phyloP scores from a whole-genome alignment of 1,140 invertebrate genomes.

The Listronotus oregonensis region DNA sequence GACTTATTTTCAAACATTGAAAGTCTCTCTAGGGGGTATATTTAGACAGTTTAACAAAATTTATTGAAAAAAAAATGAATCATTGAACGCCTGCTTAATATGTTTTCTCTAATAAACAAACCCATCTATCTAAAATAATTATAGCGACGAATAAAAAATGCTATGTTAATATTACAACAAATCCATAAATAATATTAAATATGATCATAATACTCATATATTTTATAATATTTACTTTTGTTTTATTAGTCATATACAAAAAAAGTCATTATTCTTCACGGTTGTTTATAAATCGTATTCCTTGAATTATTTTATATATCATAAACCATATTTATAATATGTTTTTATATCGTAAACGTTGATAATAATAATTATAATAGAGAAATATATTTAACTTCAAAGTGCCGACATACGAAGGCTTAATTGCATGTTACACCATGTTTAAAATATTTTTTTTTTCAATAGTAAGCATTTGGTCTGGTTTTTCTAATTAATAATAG shows the following conservation, averaged over 20 bases:
- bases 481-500: too few relatives aligned
- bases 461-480: too few relatives aligned
- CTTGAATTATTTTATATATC: slow-evolving; percentile 24
- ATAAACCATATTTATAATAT: slow-evolving; percentile 18
- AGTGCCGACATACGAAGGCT: slow-evolving; percentile 13
- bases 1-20: too few relatives aligned
- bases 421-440: too few relatives aligned
- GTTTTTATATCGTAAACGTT: slow-evolving; percentile 24
- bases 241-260: slow-evolving; percentile 15
- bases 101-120: too few relatives aligned
- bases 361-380: slow-evolving; percentile 21
- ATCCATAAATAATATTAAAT: slow-evolving; percentile 19
- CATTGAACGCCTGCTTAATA: too few relatives aligned
- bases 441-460: too few relatives aligned
- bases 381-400: slow-evolving; percentile 5
- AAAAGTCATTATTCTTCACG: slow-evolving; percentile 10
- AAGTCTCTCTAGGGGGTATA: too few relatives aligned
- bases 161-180: slow-evolving; percentile 18
- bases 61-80: too few relatives aligned
- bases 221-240: slow-evolving; percentile 24
- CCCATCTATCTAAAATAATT: too few relatives aligned
- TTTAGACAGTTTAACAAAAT: too few relatives aligned
- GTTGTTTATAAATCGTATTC: background rate
- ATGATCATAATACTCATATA: slow-evolving; percentile 25
- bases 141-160: background rate